Base-by-base conservation (phyloP, 1,140 invertebrate genomes). In the Nephotettix cincticeps region DNA sequence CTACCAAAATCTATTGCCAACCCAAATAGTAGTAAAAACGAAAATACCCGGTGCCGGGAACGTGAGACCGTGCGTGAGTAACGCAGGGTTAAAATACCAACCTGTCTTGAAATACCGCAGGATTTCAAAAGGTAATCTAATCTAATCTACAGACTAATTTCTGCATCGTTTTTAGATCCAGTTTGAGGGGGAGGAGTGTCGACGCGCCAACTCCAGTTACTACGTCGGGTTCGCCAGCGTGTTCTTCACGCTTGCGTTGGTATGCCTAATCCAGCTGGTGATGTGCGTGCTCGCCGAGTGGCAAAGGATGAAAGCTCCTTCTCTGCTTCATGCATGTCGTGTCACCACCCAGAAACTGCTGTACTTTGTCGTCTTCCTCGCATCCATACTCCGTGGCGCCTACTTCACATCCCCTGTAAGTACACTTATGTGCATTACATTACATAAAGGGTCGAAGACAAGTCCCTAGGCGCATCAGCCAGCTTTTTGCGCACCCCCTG, bases 281-380 rank as follows among this genome's bases (percentile, higher is more conserved):
- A 92, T 93, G 81, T 93, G 92, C 78, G 87, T 94, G 68, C 84
- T 90, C 29, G 88, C 88, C 17, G 94, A 96, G 83, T 96, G 93
- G 85, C 84, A 90, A 73, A 84, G 89, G 74, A 87, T 93, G 81
- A 94, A 96, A 83, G 88, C 91, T 51, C 92, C 92, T 11, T 91
- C 90, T 1, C 83, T 95, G 68, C 78, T 92, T 0, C 84, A 88
- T 71, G 94, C 94, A 9, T 95, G 93, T 78, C 87, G 91, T 75
- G 86, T 97, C 43, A 97, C 94, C 65, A 96, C 91, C 1, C 95
- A 96, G 79, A 98, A 98, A 84, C 84, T 95, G 73, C 86, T 98
- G 6, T 97, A 97, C 79, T 88, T 96, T 72, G 88, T 97, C 70
- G 93, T 93, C 21, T 95, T 95, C 81, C 83, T 96, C 23, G 95